phyloP scores from a whole-genome alignment of 2,888 invertebrate genomes.

The Adineta ricciae region DNA sequence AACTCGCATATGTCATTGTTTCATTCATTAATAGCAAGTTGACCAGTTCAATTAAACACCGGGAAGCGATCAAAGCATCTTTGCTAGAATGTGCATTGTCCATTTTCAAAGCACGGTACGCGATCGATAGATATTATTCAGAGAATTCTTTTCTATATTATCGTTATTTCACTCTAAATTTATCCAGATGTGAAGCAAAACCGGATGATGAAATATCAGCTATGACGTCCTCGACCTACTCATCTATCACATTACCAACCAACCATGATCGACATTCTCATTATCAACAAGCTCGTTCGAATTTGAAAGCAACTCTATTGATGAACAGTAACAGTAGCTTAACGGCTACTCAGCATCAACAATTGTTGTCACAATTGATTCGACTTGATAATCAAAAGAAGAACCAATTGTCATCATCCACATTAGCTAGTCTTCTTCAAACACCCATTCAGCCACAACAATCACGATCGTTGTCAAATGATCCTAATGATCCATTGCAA shows the following conservation, averaged over 20 bases:
- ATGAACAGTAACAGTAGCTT: background rate
- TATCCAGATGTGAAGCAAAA: slow-evolving; percentile 14
- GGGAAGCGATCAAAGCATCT: background rate
- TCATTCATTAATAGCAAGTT: background rate
- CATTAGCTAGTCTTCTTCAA: slow-evolving; percentile 3
- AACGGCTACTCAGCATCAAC: background rate
- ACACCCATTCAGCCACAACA: background rate
- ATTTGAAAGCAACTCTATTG: background rate
- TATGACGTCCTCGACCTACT: background rate
- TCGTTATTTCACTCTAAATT: background rate
- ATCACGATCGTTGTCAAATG: background rate
- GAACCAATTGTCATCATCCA: background rate
- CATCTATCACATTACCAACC: background rate
- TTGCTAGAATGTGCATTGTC: background rate
- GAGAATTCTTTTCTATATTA: background rate
- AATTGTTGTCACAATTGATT: background rate
- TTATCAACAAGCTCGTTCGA: background rate
- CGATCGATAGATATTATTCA: too few relatives aligned
- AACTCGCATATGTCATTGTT: background rate
- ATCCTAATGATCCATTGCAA: background rate
- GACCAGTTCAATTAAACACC: background rate
- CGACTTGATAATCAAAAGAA: background rate
- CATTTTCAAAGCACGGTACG: slow-evolving; percentile 12
- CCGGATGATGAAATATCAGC: background rate
- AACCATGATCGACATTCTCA: slow-evolving; percentile 4